These are phyloP conservation scores for Drosophila triauraria DNA, from an alignment of 1,140 invertebrate genomes.

Conservation along the genomic window DNA sequence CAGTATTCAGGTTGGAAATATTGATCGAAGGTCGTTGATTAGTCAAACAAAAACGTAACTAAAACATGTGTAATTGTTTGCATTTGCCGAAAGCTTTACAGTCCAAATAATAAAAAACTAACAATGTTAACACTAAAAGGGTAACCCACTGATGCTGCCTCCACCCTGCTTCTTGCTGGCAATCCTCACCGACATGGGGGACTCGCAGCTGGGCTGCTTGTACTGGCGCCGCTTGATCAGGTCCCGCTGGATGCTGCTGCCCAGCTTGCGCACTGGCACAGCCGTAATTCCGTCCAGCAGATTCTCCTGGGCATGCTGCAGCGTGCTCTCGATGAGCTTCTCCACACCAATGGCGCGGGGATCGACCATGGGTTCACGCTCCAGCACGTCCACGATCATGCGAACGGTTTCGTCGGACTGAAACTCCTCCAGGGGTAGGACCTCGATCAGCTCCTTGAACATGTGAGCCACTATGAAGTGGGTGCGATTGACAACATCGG, in stretches of 20 bases:
- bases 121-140: conserved; percentile 37
- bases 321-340: conserved; percentile 49
- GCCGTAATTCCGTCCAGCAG: conserved; percentile 74
- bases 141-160: conserved; percentile 24
- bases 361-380: conserved; percentile 70
- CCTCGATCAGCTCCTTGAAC: conserved; percentile 78
- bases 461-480: conserved; percentile 69
- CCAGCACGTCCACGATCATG: conserved; percentile 66
- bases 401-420: conserved; percentile 61
- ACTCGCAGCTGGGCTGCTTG: conserved; percentile 55
- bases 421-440: conserved; percentile 77
- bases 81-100: conserved; percentile 43
- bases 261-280: conserved; percentile 61
- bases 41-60: neutral
- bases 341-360: conserved; percentile 73
- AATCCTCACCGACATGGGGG: conserved; percentile 61
- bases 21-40: neutral
- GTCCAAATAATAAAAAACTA: conserved; percentile 26
- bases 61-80: conserved; percentile 22
- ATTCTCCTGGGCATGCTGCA: conserved; percentile 70
- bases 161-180: conserved; percentile 52
- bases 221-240: conserved; percentile 59
- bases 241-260: conserved; percentile 55
- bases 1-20: neutral
- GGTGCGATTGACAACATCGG: conserved; percentile 64